Evolutionary conservation across 2,113 vertebrate genomes (phyloP).

Genomic region (Noctilio leporinus): DNA sequence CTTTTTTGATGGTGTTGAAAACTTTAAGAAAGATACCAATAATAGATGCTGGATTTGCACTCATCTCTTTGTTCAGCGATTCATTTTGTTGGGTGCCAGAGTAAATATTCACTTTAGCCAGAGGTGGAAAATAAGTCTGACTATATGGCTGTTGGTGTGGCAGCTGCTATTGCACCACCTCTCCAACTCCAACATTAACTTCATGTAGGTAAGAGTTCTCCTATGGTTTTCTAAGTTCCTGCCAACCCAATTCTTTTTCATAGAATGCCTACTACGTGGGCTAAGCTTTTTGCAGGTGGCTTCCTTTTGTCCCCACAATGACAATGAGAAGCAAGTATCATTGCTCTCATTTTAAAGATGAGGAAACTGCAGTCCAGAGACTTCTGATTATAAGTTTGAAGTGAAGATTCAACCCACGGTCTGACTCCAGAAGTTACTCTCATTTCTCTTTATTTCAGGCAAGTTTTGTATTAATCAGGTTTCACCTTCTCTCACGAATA

Average conservation of each 20-base stretch:
- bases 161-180: background rate
- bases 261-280: background rate
- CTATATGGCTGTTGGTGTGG: background rate
- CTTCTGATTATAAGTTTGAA: background rate
- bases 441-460: background rate
- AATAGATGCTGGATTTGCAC: constrained; percentile 28
- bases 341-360: background rate
- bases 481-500: background rate
- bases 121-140: background rate
- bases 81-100: background rate
- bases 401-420: background rate
- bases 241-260: background rate
- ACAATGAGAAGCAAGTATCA: background rate
- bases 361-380: background rate
- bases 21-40: constrained; percentile 41
- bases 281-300: background rate
- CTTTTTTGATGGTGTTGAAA: constrained; percentile 15
- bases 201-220: background rate
- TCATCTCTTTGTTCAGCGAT: background rate
- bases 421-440: background rate
- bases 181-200: background rate
- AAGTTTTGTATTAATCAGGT: background rate
- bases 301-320: background rate
- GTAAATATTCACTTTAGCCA: background rate
- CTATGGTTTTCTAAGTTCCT: background rate